phyloP scores from a whole-genome alignment of 1,140 invertebrate genomes.

The Drosophila novamexicana region DNA sequence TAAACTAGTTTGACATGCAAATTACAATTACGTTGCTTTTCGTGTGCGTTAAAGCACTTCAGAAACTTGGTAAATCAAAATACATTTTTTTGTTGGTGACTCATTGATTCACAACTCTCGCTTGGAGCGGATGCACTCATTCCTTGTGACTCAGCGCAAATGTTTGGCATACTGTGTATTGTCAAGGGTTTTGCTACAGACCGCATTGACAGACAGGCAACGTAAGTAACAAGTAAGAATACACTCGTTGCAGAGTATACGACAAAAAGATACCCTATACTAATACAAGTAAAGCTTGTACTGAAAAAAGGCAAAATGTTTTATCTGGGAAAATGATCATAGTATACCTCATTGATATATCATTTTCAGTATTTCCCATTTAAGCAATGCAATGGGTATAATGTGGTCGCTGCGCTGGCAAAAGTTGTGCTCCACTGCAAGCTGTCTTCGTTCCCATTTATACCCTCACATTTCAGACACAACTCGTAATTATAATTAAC shows the following conservation, averaged over 20 bases:
- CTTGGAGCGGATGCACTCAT: constrained; percentile 13
- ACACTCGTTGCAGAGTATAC: not conserved
- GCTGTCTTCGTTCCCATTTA: constrained; percentile 20
- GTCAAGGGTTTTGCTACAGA: constrained; percentile 23
- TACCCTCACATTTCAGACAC: constrained; percentile 16
- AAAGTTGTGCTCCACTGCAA: constrained; percentile 2
- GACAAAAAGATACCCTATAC: constrained; percentile 1
- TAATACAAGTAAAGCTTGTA: not conserved
- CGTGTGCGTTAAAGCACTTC: constrained; percentile 15
- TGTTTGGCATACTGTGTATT: constrained; percentile 13
- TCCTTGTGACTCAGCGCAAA: constrained; percentile 38
- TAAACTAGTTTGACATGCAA: constrained; percentile 24
- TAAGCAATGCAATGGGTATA: not conserved
- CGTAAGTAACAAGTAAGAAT: constrained; percentile 15
- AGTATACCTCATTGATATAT: no score
- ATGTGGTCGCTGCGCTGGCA: not conserved
- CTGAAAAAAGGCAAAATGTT: not conserved
- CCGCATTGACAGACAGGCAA: constrained; percentile 16
- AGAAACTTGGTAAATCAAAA: constrained; percentile 20
- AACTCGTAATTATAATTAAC: constrained; percentile 64
- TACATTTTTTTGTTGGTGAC: constrained; percentile 16
- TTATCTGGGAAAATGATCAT: no score
- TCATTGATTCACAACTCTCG: constrained; percentile 22
- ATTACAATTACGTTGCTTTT: constrained; percentile 17
- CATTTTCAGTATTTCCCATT: not conserved